Conservation (phyloP, 2,113 vertebrate species). For the Gila orcuttii region DNA sequence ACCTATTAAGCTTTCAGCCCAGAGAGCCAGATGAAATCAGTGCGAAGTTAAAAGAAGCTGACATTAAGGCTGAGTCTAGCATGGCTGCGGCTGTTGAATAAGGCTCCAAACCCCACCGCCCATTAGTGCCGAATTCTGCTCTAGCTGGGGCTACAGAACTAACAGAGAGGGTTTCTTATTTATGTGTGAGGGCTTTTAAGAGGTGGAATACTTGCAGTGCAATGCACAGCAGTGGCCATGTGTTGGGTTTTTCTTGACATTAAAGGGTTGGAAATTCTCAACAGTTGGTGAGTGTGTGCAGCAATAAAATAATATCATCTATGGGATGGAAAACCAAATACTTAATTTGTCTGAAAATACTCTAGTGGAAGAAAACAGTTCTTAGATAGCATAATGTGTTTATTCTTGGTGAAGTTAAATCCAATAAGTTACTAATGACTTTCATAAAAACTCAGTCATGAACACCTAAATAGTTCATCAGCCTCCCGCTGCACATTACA, state of each 20-base stretch:
- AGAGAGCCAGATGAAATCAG: constrained; percentile 27
- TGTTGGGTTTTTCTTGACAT: neutral
- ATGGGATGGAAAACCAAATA: neutral
- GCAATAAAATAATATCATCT: neutral
- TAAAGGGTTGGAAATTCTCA: neutral
- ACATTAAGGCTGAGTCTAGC: constrained; percentile 46
- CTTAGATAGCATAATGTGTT: neutral
- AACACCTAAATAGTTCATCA: constrained; percentile 31
- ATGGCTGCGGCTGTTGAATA: constrained; percentile 19
- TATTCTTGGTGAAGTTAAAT: neutral
- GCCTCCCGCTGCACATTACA: constrained; percentile 28
- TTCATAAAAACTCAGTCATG: constrained; percentile 9
- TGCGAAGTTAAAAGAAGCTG: constrained; percentile 40
- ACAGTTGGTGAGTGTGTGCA: neutral
- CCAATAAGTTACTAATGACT: constrained; percentile 13
- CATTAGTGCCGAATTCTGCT: constrained; percentile 62
- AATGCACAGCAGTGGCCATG: neutral
- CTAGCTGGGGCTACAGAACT: constrained; percentile 51
- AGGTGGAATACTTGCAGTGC: neutral
- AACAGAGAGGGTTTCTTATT: constrained; percentile 9
- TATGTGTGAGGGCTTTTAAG: neutral
- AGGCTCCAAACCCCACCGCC: constrained; percentile 57
- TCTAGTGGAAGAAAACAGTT: neutral
- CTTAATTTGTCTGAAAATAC: constrained; percentile 11
- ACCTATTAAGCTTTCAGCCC: constrained; percentile 50